A percentile compares a stretch with the other conserved stretches of the same genome.
phyloP scores from a whole-genome alignment of 1,140 invertebrate species.

The Watersipora subatra region DNA sequence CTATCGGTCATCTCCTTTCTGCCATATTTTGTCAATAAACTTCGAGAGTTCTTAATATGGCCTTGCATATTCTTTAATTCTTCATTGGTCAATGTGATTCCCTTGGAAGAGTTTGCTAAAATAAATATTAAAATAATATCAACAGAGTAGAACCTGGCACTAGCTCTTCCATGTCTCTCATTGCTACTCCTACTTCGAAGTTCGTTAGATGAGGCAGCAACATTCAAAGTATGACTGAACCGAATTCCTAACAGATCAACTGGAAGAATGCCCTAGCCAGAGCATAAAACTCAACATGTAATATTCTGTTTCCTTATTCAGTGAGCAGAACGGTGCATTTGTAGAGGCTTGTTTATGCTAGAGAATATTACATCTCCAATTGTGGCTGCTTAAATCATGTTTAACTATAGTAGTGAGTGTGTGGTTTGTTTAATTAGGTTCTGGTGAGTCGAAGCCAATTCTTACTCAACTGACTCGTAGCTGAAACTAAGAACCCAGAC shows the following conservation, averaged over 20 bases:
- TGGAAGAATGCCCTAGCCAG: background rate
- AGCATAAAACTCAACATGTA: background rate
- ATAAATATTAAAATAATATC: background rate
- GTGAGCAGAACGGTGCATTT: no score
- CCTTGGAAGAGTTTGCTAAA: slow-evolving; percentile 17
- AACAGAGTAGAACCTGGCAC: background rate
- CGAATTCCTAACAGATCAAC: background rate
- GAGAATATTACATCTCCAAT: no score
- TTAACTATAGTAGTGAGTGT: no score
- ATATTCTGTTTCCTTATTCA: no score
- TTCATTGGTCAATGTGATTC: slow-evolving; percentile 55
- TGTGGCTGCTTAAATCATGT: no score
- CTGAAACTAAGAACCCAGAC: no score
- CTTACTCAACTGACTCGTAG: no score
- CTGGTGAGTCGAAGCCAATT: no score
- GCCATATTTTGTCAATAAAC: slow-evolving; percentile 82
- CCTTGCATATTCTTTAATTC: slow-evolving; percentile 72
- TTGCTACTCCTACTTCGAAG: background rate
- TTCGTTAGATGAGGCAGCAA: background rate
- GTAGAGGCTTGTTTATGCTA: no score
- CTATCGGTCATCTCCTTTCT: slow-evolving; percentile 86
- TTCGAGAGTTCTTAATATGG: slow-evolving; percentile 71
- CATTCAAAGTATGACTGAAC: background rate
- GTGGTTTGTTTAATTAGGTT: no score
- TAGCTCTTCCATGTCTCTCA: background rate